Evolutionary conservation across 2,113 vertebrate species (phyloP).

Genomic region (Circaetus cinerascens): DNA sequence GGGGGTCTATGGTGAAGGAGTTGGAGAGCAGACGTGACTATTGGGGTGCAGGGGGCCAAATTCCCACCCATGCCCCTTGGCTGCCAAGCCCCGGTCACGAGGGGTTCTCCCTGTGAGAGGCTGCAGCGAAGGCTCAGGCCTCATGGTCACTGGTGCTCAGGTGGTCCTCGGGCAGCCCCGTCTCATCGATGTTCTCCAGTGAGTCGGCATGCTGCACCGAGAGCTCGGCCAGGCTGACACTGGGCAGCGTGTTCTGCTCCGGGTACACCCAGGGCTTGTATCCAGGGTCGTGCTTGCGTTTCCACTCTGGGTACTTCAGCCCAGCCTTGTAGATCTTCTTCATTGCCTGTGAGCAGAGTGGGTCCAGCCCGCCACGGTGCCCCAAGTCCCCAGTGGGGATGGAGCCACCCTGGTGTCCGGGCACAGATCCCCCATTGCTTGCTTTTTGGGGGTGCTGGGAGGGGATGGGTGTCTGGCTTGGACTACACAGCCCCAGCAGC

Average conservation of each 20-base stretch:
- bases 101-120: accelerated
- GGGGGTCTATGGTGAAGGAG: not conserved
- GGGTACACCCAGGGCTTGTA: constrained; percentile 85
- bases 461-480: not conserved
- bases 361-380: not conserved
- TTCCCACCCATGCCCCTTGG: not conserved
- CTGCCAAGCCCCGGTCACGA: accelerated
- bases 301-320: constrained; percentile 87
- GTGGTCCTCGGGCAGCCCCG: constrained; percentile 74
- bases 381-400: not conserved
- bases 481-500: not conserved
- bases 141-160: constrained; percentile 78
- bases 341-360: constrained; percentile 70
- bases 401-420: not conserved
- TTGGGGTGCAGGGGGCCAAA: not conserved
- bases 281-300: constrained; percentile 75
- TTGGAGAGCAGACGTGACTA: not conserved
- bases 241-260: constrained; percentile 79
- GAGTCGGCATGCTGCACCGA: constrained; percentile 77
- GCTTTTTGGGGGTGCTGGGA: not conserved
- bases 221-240: constrained; percentile 70
- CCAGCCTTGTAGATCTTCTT: constrained; percentile 87
- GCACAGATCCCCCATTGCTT: accelerated
- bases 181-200: constrained; percentile 84
- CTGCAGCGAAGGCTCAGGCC: not conserved